These are phyloP conservation scores for Platycercus adscitus DNA, from an alignment of 2,113 vertebrate genomes.

Conservation along the genomic window DNA sequence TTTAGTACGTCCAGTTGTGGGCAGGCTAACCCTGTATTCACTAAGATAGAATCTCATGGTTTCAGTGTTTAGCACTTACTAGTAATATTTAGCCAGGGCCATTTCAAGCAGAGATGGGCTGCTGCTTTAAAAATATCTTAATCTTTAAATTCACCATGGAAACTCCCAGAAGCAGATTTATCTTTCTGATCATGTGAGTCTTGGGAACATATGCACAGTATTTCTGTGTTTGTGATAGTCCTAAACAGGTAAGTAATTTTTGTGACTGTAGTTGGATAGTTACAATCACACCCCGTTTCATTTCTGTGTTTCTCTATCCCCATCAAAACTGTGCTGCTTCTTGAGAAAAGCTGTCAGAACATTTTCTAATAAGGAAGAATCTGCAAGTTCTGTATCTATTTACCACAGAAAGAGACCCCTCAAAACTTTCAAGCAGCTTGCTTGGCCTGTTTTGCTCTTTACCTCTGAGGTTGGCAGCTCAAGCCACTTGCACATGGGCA, in stretches of 20 bases:
- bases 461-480: conserved; percentile 89
- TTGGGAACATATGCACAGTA: background rate
- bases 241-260: background rate
- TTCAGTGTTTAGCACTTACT: background rate
- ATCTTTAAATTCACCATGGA: background rate
- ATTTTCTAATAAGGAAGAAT: background rate
- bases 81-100: background rate
- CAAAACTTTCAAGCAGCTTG: background rate
- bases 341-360: background rate
- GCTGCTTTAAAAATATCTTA: background rate
- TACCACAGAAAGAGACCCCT: background rate
- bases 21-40: background rate
- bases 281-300: background rate
- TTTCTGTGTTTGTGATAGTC: background rate
- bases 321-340: background rate
- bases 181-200: background rate
- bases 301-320: background rate
- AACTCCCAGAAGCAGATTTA: background rate
- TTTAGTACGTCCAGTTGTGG: background rate
- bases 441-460: background rate
- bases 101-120: background rate
- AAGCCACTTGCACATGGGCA: conserved; percentile 89
- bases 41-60: background rate
- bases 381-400: fast-evolving
- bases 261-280: background rate